Conservation (phyloP, 2,797 vertebrate species). For the Iguana delicatissima region DNA sequence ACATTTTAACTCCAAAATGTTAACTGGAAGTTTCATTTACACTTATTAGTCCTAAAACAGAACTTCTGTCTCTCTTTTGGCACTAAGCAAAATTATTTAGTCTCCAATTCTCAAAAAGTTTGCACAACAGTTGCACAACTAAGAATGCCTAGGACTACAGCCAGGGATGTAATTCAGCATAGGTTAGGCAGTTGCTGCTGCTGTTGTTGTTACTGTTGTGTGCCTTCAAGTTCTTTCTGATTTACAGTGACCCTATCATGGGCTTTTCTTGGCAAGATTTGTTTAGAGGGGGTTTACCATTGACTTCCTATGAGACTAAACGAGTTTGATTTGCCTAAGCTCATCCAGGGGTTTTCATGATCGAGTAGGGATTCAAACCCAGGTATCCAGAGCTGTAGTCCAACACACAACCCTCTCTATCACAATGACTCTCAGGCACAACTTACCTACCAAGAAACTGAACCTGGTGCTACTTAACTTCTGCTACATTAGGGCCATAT, state of each 20-base stretch:
- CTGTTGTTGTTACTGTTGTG: no score
- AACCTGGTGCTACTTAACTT: not conserved
- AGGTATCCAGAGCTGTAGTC: no score
- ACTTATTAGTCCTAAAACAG: not conserved
- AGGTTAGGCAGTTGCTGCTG: not conserved
- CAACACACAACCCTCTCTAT: no score
- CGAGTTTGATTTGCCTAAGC: no score
- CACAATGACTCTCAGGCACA: not conserved
- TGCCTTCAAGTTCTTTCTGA: no score
- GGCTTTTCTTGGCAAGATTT: no score
- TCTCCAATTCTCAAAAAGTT: not conserved
- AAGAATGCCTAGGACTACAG: not conserved
- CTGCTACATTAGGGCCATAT: not conserved
- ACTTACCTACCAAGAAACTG: not conserved
- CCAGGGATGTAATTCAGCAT: not conserved
- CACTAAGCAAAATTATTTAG: not conserved
- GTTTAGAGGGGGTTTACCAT: no score
- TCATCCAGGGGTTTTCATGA: no score
- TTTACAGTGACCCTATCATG: no score
- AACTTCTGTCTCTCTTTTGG: not conserved
- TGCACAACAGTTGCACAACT: not conserved
- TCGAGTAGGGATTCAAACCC: no score
- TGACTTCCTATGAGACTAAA: no score
- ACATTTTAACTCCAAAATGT: not conserved
- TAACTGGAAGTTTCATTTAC: not conserved